Evolutionary conservation across 2,888 invertebrate species (phyloP).

Genomic region (Eremobia ochroleuca): DNA sequence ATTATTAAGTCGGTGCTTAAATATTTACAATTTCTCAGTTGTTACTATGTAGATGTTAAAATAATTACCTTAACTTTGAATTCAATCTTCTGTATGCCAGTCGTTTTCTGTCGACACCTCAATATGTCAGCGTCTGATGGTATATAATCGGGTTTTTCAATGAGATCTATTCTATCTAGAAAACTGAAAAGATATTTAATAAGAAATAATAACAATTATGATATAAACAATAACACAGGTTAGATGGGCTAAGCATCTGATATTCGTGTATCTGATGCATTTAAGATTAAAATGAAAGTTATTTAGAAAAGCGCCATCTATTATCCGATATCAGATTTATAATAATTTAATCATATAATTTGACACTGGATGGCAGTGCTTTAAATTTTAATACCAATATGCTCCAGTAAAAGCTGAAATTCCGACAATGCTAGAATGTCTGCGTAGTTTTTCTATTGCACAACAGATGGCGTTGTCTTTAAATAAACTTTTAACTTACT

Average conservation of each 20-base stretch:
- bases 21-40: neutral
- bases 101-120: constrained; percentile 94
- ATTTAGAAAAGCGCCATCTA: constrained; percentile 56
- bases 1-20: too few species aligned
- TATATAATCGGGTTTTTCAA: constrained; percentile 92
- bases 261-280: too few species aligned
- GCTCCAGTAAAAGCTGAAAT: constrained; percentile 1
- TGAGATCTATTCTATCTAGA: constrained; percentile 93
- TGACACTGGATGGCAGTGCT: constrained; percentile 41
- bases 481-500: constrained; percentile 91
- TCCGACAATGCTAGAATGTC: neutral
- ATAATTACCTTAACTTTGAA: constrained; percentile 92
- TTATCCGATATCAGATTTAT: neutral
- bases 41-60: neutral
- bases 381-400: neutral
- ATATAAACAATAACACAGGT: neutral
- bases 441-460: constrained; percentile 2
- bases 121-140: constrained; percentile 95
- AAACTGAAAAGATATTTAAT: constrained; percentile 92
- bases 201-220: neutral
- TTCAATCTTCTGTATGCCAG: constrained; percentile 94
- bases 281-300: neutral
- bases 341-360: neutral
- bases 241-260: neutral
- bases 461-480: constrained; percentile 51